Conservation (phyloP, 2,888 invertebrate species). For the Drosophila nr. perissopoda region DNA sequence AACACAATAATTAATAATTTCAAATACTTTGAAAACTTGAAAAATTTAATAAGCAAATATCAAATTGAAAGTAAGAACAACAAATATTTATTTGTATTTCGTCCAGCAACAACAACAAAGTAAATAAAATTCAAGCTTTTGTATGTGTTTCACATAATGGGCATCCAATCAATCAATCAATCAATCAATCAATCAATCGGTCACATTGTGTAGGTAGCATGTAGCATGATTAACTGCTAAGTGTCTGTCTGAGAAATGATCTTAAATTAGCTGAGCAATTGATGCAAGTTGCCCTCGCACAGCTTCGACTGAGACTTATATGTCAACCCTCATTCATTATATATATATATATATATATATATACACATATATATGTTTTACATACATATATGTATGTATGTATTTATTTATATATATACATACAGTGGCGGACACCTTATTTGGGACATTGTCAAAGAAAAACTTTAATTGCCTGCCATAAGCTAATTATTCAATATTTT, state of each 20-base stretch:
- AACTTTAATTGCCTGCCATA: too few species aligned
- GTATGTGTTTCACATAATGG: neutral
- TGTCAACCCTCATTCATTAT: slow-evolving; percentile 38
- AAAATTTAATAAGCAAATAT: neutral
- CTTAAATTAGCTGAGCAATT: slow-evolving; percentile 46
- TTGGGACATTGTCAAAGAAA: too few species aligned
- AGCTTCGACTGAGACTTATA: slow-evolving; percentile 65
- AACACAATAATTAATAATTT: neutral
- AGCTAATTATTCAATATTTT: too few species aligned
- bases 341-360: slow-evolving; percentile 3
- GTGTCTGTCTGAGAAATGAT: slow-evolving; percentile 29
- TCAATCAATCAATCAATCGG: slow-evolving; percentile 19
- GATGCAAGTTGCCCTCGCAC: neutral
- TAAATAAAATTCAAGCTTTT: neutral
- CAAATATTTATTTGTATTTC: neutral
- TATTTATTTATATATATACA: neutral
- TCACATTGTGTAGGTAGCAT: neutral
- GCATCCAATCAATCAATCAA: neutral
- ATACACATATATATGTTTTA: neutral
- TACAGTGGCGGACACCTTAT: too few species aligned
- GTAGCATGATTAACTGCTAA: neutral
- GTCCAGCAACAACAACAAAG: neutral
- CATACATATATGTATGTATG: neutral
- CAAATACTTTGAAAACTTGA: neutral
- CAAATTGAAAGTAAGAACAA: neutral